phyloP scores from a whole-genome alignment of 2,113 vertebrate genomes.

The Pavo muticus region DNA sequence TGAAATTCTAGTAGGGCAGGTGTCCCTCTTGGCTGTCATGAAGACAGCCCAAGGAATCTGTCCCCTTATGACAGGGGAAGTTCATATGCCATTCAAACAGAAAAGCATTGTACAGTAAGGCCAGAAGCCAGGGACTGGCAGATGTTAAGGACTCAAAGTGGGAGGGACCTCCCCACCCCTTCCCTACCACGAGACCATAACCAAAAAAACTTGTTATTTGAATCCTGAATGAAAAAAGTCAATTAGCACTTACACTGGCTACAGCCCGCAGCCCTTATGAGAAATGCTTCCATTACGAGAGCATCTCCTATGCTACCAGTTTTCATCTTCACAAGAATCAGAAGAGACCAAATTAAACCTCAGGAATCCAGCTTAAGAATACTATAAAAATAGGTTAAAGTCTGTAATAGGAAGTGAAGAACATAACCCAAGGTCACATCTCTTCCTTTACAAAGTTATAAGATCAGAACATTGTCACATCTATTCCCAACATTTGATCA shows the following conservation, averaged over 20 bases:
- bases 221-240: constrained; percentile 19
- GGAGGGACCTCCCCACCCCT: neutral
- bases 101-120: neutral
- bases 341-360: constrained; percentile 35
- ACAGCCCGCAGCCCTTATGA: constrained; percentile 27
- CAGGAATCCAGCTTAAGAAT: constrained; percentile 31
- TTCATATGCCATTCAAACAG: neutral
- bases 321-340: constrained; percentile 44
- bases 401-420: constrained; percentile 2
- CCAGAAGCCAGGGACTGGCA: neutral
- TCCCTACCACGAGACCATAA: too few relatives aligned
- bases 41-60: neutral
- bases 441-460: constrained; percentile 44
- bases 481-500: neutral
- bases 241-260: constrained; percentile 16
- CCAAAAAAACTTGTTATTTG: neutral
- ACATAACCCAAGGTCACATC: constrained; percentile 32
- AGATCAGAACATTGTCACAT: neutral
- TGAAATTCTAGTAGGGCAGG: neutral
- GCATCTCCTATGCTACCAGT: neutral
- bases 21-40: neutral
- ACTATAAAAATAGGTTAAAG: constrained; percentile 39
- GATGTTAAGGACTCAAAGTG: neutral
- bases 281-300: neutral
- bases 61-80: neutral